phyloP scores from a whole-genome alignment of 2,888 invertebrate genomes.

The Mythimna pallens region DNA sequence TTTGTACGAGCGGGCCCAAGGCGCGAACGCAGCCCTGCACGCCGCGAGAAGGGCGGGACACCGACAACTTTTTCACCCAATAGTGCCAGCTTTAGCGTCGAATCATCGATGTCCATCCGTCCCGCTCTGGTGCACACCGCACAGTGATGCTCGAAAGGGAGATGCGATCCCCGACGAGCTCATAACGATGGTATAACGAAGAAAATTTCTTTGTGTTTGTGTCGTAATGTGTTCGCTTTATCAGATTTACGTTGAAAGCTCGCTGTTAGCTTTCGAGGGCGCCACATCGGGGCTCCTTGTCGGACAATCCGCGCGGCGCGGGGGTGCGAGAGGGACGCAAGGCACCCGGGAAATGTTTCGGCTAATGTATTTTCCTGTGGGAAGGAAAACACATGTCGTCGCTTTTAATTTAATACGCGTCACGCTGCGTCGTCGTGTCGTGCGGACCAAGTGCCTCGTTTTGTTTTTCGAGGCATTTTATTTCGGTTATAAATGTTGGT shows the following conservation, averaged over 20 bases:
- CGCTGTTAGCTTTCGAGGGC: constrained; percentile 87
- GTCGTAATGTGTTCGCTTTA: constrained; percentile 89
- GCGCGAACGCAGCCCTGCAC: constrained; percentile 86
- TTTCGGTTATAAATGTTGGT: constrained; percentile 56
- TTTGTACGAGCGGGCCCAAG: constrained; percentile 77
- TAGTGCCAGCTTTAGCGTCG: constrained; percentile 71
- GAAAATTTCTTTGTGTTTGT: constrained; percentile 88
- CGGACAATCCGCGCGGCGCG: constrained; percentile 44
- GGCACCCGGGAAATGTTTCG: constrained; percentile 85
- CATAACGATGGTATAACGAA: constrained; percentile 77
- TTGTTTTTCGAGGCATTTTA: constrained; percentile 62
- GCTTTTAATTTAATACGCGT: constrained; percentile 90
- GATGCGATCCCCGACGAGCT: constrained; percentile 64
- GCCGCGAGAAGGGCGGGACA: constrained; percentile 84
- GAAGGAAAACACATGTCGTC: constrained; percentile 90
- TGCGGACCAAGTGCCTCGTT: constrained; percentile 66
- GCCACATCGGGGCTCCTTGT: constrained; percentile 78
- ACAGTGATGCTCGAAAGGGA: constrained; percentile 67
- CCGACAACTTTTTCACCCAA: constrained; percentile 86
- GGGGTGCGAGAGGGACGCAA: constrained; percentile 74
- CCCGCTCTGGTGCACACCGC: constrained; percentile 71
- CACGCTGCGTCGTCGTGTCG: constrained; percentile 87
- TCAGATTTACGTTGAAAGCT: constrained; percentile 90
- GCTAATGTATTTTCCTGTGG: constrained; percentile 91
- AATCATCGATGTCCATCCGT: constrained; percentile 62